Percentiles rank a stretch among this genome's conserved stretches.
These are phyloP conservation scores for Caenorhabditis afra DNA, from an alignment of 2,888 invertebrate species.

Conservation along the genomic window DNA sequence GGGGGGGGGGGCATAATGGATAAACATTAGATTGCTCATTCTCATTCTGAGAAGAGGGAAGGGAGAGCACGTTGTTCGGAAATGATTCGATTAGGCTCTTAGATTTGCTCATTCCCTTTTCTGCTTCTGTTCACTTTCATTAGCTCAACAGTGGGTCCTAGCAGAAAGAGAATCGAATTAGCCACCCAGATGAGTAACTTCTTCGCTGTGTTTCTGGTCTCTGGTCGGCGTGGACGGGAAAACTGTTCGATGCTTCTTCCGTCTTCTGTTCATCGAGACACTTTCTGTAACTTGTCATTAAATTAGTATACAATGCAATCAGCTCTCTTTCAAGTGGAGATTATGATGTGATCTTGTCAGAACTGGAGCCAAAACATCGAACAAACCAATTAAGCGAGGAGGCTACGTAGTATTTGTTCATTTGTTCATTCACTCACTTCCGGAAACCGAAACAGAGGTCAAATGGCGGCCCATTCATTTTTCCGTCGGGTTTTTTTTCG, in stretches of 20 bases:
- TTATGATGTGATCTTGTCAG: too few species aligned
- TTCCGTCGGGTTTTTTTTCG: conserved; percentile 8
- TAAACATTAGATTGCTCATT: conserved; percentile 42
- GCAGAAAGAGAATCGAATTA: not conserved
- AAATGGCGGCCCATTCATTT: conserved; percentile 9
- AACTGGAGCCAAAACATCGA: not conserved
- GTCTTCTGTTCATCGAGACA: too few species aligned
- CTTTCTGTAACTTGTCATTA: too few species aligned
- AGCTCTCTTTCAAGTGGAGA: too few species aligned
- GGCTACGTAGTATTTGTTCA: conserved; percentile 8
- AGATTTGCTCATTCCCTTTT: conserved; percentile 6
- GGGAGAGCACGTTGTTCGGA: conserved; percentile 28
- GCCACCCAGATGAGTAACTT: not conserved
- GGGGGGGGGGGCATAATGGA: too few species aligned
- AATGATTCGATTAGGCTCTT: conserved; percentile 16
- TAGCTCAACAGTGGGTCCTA: conserved; percentile 37
- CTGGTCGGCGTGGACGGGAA: conserved; percentile 15
- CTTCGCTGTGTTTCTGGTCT: conserved; percentile 17
- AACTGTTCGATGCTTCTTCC: too few species aligned
- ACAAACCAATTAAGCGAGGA: not conserved
- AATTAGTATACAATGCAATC: too few species aligned
- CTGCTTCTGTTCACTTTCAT: conserved; percentile 26
- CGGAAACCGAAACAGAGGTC: conserved; percentile 42
- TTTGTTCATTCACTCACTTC: conserved; percentile 24
- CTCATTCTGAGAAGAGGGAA: not conserved